phyloP scores from a whole-genome alignment of 2,113 vertebrate species.

The Paraplagusia blochii region DNA sequence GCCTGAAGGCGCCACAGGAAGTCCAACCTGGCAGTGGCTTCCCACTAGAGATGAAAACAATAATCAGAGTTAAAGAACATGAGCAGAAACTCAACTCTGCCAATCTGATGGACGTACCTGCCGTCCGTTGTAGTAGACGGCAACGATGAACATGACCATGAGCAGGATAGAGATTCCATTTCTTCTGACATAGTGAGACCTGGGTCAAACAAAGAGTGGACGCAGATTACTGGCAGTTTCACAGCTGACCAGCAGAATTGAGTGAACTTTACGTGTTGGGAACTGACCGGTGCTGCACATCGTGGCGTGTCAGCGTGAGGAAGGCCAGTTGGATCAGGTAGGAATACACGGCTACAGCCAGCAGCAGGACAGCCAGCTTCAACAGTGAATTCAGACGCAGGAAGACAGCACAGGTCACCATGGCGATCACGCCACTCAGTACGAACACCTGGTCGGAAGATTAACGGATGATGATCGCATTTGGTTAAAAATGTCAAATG shows the following conservation, averaged over 20 bases:
- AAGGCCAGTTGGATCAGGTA: conserved; percentile 89
- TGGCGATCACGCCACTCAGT: conserved; percentile 89
- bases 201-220: conserved; percentile 29
- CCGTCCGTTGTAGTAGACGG: conserved; percentile 92
- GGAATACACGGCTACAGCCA: conserved; percentile 85
- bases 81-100: background rate
- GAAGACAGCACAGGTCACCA: conserved; percentile 97
- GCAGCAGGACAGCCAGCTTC: conserved; percentile 89
- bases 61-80: conserved; percentile 1
- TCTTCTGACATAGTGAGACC: conserved; percentile 88
- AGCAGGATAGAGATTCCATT: conserved; percentile 89
- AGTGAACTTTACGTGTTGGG: background rate
- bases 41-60: conserved; percentile 77
- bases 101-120: conserved; percentile 73
- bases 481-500: background rate
- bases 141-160: conserved; percentile 91
- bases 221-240: no score
- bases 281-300: conserved; percentile 45
- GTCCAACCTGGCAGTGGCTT: conserved; percentile 92
- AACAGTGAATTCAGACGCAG: conserved; percentile 91
- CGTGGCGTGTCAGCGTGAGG: conserved; percentile 70
- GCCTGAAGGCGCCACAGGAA: conserved; percentile 96
- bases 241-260: no score
- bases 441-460: conserved; percentile 81
- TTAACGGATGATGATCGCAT: background rate